phyloP scores from a whole-genome alignment of 2,797 vertebrate genomes.

The Buceros bicornis region DNA sequence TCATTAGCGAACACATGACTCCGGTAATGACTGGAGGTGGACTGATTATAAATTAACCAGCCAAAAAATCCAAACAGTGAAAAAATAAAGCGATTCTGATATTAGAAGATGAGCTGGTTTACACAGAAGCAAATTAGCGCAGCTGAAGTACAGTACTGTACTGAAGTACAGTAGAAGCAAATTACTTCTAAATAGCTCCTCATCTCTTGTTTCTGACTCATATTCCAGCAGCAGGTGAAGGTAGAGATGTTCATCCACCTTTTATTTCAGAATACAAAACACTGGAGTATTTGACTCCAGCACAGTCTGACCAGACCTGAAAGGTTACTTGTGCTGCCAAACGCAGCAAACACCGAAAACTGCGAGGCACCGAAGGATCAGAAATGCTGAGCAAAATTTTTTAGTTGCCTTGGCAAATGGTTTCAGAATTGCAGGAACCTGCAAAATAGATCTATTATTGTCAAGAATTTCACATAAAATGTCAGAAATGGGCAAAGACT shows the following conservation, averaged over 20 bases:
- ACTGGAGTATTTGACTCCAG: not conserved
- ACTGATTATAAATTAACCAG: not conserved
- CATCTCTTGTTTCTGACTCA: slow-evolving; percentile 8
- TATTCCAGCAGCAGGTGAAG: not conserved
- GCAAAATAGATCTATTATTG: not conserved
- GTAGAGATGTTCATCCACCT: not conserved
- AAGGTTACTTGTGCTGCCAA: not conserved
- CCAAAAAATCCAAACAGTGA: not conserved
- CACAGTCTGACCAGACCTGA: not conserved
- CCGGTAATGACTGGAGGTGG: not conserved
- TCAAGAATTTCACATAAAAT: not conserved
- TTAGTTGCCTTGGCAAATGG: not conserved
- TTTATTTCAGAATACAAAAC: not conserved
- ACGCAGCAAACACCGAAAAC: not conserved
- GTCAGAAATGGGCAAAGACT: not conserved
- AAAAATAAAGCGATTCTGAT: not conserved
- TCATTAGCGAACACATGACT: not conserved
- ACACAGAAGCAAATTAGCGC: not conserved
- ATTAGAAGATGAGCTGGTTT: not conserved
- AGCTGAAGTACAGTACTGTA: not conserved
- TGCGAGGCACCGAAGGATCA: not conserved
- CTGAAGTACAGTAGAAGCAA: not conserved
- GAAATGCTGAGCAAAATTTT: not conserved
- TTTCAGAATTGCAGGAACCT: not conserved
- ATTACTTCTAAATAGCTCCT: slow-evolving; percentile 10